Base-by-base conservation (phyloP, 2,113 vertebrate genomes). In the Brachionichthys hirsutus region DNA sequence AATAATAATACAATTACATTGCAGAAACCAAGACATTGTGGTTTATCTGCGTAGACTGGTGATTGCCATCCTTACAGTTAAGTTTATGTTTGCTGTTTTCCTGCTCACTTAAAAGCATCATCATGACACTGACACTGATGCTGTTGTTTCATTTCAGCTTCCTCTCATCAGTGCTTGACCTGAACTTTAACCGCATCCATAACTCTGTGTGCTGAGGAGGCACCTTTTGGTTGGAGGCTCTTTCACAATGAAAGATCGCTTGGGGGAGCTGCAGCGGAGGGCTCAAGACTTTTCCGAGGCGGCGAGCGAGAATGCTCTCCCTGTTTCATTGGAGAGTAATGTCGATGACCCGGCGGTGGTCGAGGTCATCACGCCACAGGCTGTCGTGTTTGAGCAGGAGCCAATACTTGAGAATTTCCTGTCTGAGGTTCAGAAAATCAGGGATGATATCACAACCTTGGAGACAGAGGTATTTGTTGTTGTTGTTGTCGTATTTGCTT, bases 341-440 rank as follows among this genome's bases (percentile, higher is more conserved):
- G 48, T 52, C 4, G 72, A 78, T 2, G 88, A 83, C 6, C 78
- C 83, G 9, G 73, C 90, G 54, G 86, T 69, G 1, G 51, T 51
- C 1, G 72, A 41, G 49, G 60, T 67, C 64, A 48, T 74, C 3
- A 68, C 18, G 24, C 93, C 92, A 53, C 90, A 94, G 84, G 95
- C 94, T 40, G 91, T 98, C 65, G 85, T 98, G 73, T 98, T 96
- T 42, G 95, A 97, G 68, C 89, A 82, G 67, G 94, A 98, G 62
- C 95, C 95, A 7, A 30, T 96, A 60, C 87, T 94, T 61, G 92
- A 95, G 54, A 92, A 90, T 72, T 92, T 95, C 57, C 83, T 98
- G 48, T 84, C 90, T 0, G 94, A 97, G 67, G 91, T 92, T 52
- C 93, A 95, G 54, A 89, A 89, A 57, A 90, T 99, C 62, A 91